These are phyloP conservation scores for Scaptomyza tumidula DNA, from an alignment of 2,888 invertebrate genomes.

Conservation along the genomic window DNA sequence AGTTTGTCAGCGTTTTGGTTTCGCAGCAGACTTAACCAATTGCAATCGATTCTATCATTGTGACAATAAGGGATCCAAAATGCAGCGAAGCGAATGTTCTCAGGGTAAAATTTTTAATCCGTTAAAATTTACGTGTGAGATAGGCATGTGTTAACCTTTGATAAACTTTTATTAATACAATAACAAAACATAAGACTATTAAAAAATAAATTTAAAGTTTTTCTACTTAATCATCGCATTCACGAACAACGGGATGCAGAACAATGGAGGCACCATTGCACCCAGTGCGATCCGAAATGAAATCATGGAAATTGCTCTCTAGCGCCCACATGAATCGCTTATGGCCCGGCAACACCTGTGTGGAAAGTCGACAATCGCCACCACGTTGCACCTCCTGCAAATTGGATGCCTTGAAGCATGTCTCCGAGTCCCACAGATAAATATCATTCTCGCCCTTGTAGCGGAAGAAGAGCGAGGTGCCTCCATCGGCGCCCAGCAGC, in stretches of 20 bases:
- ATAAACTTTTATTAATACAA: slow-evolving; percentile 24
- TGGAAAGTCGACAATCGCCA: slow-evolving; percentile 87
- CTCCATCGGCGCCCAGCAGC: slow-evolving; percentile 87
- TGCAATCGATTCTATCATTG: slow-evolving; percentile 80
- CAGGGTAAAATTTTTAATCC: slow-evolving; percentile 36
- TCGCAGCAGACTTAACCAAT: slow-evolving; percentile 69
- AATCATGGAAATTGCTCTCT: slow-evolving; percentile 89
- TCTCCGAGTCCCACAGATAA: slow-evolving; percentile 88
- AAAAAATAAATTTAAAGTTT: slow-evolving; percentile 1
- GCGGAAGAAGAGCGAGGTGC: slow-evolving; percentile 87
- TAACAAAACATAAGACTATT: slow-evolving; percentile 46
- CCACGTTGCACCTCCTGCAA: slow-evolving; percentile 87
- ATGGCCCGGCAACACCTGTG: slow-evolving; percentile 87
- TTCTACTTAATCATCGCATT: slow-evolving; percentile 76
- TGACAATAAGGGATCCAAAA: slow-evolving; percentile 46
- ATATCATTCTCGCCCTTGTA: slow-evolving; percentile 87
- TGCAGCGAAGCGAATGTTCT: slow-evolving; percentile 40
- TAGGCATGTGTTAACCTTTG: slow-evolving; percentile 53
- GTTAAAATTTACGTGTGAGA: slow-evolving; percentile 29
- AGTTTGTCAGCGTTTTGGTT: slow-evolving; percentile 57
- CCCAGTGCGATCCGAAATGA: slow-evolving; percentile 86
- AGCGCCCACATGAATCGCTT: slow-evolving; percentile 87
- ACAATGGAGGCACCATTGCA: slow-evolving; percentile 87
- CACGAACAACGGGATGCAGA: slow-evolving; percentile 87
- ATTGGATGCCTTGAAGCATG: slow-evolving; percentile 86